Evolutionary conservation across 2,888 invertebrate genomes (phyloP), one percentile per base, ranked within the genome.

Genomic region (Brachyptera putata): DNA sequence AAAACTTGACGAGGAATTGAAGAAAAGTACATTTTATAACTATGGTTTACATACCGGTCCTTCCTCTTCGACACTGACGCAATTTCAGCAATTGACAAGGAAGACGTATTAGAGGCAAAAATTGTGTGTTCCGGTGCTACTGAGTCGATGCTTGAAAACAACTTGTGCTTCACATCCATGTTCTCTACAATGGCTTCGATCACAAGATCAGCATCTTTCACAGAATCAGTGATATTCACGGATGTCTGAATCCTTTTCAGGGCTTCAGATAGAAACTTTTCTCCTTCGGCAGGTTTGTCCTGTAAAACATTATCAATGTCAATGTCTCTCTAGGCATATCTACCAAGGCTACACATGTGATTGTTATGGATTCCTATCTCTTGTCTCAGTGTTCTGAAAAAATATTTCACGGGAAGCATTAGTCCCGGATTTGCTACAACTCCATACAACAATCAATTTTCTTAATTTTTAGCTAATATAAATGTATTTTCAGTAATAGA

Each of bases 161-260:
- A 75, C 67, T 88, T 84, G 71, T 88, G 86, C 73, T 90, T 91
- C 0, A 85, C 74, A 56, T 83, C 84, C 61, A 94, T 76, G 70
- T 92, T 91, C 73, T 94, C 93, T 7, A 92, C 84, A 69, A 93
- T 88, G 7, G 93, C 93, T 76, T 94, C 93, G 13, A 94, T 82
- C 2, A 93, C 86, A 60, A 93, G 73, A 74, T 91, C 91, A 0
- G 86, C 78, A 18, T 80, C 76, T 71, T 83, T 80, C 0, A 85
- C 86, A 13, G 84, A 80, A 36, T 78, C 80, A 1, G 75, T 75
- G 1, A 86, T 72, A 70, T 86, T 80, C 0, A 86, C 84, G 0
- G 83, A 78, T 1, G 81, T 81, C 63, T 79, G 80, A 56, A 93
- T 78, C 43, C 84, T 80, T 3, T 75, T 72, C 56, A 86, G 70